Percentiles rank a stretch among this genome's conserved stretches.
Evolutionary conservation across 2,113 vertebrate species (phyloP).

Genomic region (Ovibos moschatus): DNA sequence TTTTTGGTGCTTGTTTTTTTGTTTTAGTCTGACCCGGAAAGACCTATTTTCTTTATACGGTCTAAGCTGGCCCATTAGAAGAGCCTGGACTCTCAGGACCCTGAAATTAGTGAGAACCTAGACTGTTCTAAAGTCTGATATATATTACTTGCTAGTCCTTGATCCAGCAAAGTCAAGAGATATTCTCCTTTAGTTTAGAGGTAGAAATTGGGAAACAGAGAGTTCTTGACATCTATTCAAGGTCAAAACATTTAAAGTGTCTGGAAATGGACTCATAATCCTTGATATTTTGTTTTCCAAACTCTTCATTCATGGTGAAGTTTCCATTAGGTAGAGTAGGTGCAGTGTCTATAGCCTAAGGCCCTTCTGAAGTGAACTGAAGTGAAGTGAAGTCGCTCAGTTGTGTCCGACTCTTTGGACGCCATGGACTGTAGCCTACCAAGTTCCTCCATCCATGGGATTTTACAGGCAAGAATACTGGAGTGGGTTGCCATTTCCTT

Average conservation of each 20-base stretch:
- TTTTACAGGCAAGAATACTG: too few relatives aligned
- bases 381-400: too few relatives aligned
- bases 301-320: neutral
- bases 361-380: too few relatives aligned
- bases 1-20: neutral
- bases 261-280: neutral
- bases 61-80: neutral
- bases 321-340: neutral
- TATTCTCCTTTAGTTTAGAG: neutral
- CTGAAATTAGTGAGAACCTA: neutral
- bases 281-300: slow-evolving; percentile 5
- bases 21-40: neutral
- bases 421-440: too few relatives aligned
- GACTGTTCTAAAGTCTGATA: neutral
- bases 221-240: neutral
- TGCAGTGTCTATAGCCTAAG: neutral
- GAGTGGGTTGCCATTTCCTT: too few relatives aligned
- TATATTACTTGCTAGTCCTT: neutral
- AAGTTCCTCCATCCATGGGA: too few relatives aligned
- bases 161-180: neutral
- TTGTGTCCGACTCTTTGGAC: fast-evolving
- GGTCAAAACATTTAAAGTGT: neutral
- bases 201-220: neutral
- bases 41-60: neutral
- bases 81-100: neutral